These are phyloP conservation scores for Nothocercus nigrocapillus DNA, from an alignment of 2,113 vertebrate genomes.

Conservation along the genomic window DNA sequence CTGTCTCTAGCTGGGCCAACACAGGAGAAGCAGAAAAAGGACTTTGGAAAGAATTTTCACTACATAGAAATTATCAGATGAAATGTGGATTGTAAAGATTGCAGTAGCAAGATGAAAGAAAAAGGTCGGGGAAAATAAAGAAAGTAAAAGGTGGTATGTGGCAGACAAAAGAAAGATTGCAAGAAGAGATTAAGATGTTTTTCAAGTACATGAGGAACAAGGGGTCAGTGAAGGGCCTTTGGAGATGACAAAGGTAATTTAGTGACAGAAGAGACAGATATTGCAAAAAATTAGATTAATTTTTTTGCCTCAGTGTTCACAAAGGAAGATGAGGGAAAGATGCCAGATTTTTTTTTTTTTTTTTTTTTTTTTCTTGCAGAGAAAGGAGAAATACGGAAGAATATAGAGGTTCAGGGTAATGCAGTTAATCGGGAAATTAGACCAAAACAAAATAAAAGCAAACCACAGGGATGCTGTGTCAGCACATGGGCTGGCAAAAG, in stretches of 20 bases:
- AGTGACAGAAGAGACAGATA: constrained; percentile 55
- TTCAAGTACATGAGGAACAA: constrained; percentile 64
- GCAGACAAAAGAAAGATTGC: constrained; percentile 61
- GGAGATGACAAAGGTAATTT: constrained; percentile 67
- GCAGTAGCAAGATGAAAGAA: constrained; percentile 50
- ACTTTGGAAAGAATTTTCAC: constrained; percentile 15
- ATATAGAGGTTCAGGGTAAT: constrained; percentile 32
- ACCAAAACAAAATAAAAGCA: constrained; percentile 60
- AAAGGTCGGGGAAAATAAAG: constrained; percentile 25
- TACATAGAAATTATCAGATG: constrained; percentile 22
- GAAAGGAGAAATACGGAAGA: constrained; percentile 51
- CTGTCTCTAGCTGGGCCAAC: neutral
- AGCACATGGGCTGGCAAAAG: constrained; percentile 25
- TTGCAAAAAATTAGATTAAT: constrained; percentile 46
- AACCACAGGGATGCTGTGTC: constrained; percentile 16
- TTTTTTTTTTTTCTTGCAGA: neutral
- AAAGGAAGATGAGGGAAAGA: constrained; percentile 45
- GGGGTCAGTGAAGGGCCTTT: constrained; percentile 59
- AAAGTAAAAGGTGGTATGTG: constrained; percentile 41
- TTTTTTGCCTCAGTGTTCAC: constrained; percentile 41
- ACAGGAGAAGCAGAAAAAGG: neutral
- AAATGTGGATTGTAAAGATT: constrained; percentile 38
- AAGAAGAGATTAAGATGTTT: constrained; percentile 68
- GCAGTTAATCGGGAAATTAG: constrained; percentile 63
- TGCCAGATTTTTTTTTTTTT: neutral